Conservation (phyloP, 37 sponge, comb jelly and placozoan genomes). For the Dysidea cf. avara region DNA sequence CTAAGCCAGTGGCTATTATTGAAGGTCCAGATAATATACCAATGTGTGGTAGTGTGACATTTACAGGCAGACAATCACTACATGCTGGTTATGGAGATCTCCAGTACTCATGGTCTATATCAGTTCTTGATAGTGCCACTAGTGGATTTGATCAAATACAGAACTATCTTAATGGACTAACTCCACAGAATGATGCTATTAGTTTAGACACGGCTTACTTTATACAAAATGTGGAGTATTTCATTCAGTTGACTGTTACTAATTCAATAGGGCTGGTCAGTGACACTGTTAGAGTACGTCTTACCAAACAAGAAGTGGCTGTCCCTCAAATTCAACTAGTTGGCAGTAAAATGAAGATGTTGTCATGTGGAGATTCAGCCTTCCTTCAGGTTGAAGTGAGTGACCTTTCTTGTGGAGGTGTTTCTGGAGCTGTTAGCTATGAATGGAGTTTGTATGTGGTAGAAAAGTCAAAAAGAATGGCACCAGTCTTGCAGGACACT, state of each 20-base stretch:
- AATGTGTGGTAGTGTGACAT: conserved; percentile 36
- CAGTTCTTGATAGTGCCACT: conserved; percentile 38
- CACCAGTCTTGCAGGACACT: no score
- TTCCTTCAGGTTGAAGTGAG: no score
- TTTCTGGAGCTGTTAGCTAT: no score
- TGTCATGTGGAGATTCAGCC: no score
- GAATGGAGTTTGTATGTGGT: no score
- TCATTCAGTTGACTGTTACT: conserved; percentile 47
- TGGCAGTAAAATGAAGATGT: no score
- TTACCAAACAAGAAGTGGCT: conserved; percentile 16
- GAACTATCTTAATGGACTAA: conserved; percentile 26
- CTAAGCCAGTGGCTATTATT: conserved; percentile 51
- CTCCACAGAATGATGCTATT: conserved; percentile 3
- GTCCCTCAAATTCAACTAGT: conserved; percentile 1
- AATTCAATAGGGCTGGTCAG: conserved; percentile 49
- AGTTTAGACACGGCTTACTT: conserved; percentile 35
- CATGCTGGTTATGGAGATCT: conserved; percentile 64
- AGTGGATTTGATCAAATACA: conserved; percentile 22
- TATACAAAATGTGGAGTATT: conserved; percentile 17
- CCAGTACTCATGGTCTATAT: conserved; percentile 56
- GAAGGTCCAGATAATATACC: conserved; percentile 58
- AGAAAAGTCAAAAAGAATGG: no score
- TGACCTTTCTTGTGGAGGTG: no score
- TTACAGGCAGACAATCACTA: conserved; percentile 43
- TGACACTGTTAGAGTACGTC: conserved; percentile 2